Evolutionary conservation across 2,797 vertebrate species (phyloP).

Genomic region (Cyclopterus lumpus): DNA sequence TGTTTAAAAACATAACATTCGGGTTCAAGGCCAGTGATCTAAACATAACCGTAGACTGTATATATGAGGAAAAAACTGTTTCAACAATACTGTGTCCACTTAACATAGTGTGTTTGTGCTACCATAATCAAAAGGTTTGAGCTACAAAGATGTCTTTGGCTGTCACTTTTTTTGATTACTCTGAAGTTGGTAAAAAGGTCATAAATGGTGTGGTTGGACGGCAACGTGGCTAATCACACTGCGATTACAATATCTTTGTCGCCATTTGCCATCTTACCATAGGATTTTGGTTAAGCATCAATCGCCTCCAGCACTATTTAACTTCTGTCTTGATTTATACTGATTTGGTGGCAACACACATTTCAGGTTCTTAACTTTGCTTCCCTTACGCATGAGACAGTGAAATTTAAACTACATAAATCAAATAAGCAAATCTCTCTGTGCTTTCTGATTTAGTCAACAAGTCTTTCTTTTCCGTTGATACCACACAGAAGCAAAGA

Average conservation of each 20-base stretch:
- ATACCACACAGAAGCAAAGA: slow-evolving; percentile 25
- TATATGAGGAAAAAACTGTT: slow-evolving; percentile 21
- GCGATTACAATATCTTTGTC: slow-evolving; percentile 52
- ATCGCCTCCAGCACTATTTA: slow-evolving; percentile 14
- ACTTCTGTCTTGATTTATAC: slow-evolving; percentile 28
- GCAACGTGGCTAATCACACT: slow-evolving; percentile 45
- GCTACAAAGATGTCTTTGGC: slow-evolving; percentile 70
- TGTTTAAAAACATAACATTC: slow-evolving; percentile 69
- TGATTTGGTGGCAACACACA: slow-evolving; percentile 36
- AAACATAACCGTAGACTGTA: slow-evolving; percentile 54
- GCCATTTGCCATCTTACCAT: slow-evolving; percentile 14
- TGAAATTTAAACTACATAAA: slow-evolving; percentile 27
- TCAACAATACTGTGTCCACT: slow-evolving; percentile 59
- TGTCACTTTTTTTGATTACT: slow-evolving; percentile 41
- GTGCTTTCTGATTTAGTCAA: slow-evolving; percentile 22
- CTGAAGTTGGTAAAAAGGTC: slow-evolving; percentile 2
- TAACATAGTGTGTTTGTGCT: slow-evolving; percentile 33
- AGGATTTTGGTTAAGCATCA: slow-evolving; percentile 43
- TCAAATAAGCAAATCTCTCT: slow-evolving; percentile 10
- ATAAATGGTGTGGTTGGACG: slow-evolving; percentile 4
- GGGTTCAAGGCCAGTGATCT: slow-evolving; percentile 40
- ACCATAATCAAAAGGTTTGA: slow-evolving; percentile 39
- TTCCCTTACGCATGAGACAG: slow-evolving; percentile 17
- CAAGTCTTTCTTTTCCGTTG: slow-evolving; percentile 33
- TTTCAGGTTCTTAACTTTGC: slow-evolving; percentile 20